phyloP scores from a whole-genome alignment of 2,113 vertebrate genomes.

The Propithecus coquereli region DNA sequence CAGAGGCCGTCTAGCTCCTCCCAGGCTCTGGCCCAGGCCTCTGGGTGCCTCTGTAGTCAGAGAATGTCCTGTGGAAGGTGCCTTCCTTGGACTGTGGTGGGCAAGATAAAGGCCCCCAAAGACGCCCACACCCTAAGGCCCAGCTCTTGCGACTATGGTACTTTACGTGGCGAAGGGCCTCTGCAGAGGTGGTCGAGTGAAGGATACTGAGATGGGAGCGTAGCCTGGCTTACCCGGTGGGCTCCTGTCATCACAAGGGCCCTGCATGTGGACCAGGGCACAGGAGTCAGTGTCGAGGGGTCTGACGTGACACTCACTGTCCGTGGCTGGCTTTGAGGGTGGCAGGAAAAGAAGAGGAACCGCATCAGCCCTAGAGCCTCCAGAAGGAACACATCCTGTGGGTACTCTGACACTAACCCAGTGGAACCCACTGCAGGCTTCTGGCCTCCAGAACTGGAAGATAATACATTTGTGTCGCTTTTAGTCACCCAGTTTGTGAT shows the following conservation, averaged over 20 bases:
- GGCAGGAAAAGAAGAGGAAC: not conserved
- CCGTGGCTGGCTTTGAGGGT: not conserved
- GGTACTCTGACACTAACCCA: not conserved
- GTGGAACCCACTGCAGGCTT: not conserved
- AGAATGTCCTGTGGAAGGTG: not conserved
- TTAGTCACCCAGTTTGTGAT: too few species aligned
- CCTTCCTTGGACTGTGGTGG: not conserved
- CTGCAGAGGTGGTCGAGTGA: not conserved
- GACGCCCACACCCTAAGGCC: not conserved
- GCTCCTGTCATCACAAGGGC: fast-evolving
- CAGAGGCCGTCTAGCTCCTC: not conserved
- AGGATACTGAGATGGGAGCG: not conserved
- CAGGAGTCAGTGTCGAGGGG: too few species aligned
- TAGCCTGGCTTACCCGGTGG: too few species aligned
- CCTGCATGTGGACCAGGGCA: not conserved
- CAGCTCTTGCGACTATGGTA: not conserved
- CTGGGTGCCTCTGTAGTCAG: not conserved
- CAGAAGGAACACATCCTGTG: not conserved
- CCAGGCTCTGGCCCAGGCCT: not conserved
- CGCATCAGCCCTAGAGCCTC: not conserved
- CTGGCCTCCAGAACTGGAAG: not conserved
- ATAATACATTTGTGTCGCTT: not conserved
- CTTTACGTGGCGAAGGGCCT: not conserved
- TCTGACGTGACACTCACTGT: fast-evolving
- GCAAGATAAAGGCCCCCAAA: not conserved